Evolutionary conservation across 2,113 vertebrate genomes (phyloP).

Genomic region (Catharus bicknelli): DNA sequence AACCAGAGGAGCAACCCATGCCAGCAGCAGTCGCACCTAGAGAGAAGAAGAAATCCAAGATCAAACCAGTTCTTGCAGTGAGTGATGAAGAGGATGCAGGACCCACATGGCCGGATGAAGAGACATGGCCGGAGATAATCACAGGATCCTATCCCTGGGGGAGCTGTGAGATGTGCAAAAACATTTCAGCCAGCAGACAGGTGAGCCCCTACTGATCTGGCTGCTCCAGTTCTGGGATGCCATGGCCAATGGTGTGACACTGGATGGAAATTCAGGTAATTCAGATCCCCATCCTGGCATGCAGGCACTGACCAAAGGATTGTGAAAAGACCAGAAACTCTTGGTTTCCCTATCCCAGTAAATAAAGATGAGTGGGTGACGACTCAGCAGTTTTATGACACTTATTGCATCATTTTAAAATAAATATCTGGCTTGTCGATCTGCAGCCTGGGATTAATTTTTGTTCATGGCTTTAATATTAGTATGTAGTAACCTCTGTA

Average conservation of each 20-base stretch:
- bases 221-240: background rate
- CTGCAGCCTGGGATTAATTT: background rate
- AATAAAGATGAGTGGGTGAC: background rate
- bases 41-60: background rate
- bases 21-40: rapidly evolving
- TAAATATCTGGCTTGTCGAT: background rate
- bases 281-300: rapidly evolving
- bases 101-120: too few species aligned
- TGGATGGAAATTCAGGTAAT: background rate
- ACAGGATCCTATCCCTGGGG: rapidly evolving
- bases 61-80: background rate
- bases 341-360: background rate
- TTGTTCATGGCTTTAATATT: background rate
- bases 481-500: background rate
- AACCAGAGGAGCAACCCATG: background rate
- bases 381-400: background rate
- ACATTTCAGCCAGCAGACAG: background rate
- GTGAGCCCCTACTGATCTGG: background rate
- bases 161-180: background rate
- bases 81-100: background rate
- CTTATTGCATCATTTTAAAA: background rate
- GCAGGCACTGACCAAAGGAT: background rate
- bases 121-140: background rate
- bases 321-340: background rate
- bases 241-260: background rate